Percentiles rank a stretch among this genome's conserved stretches.
phyloP scores from a whole-genome alignment of 2,888 invertebrate genomes.

The Lithosia quadra region DNA sequence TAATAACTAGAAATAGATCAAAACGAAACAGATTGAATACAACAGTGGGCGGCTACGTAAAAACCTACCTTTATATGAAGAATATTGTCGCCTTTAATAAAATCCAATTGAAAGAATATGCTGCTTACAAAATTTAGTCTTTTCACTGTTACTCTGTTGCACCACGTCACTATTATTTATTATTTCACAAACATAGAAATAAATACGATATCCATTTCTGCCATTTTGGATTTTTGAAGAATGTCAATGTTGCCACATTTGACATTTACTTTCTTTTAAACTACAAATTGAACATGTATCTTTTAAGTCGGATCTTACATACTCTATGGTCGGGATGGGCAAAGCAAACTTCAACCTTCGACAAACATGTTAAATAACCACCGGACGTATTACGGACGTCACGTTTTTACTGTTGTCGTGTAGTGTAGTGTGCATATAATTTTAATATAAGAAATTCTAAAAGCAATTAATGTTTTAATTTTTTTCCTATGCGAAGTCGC shows the following conservation, averaged over 20 bases:
- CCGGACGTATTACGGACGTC: too few relatives aligned
- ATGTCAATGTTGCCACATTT: constrained; percentile 47
- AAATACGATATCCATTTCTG: constrained; percentile 68
- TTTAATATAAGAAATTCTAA: too few relatives aligned
- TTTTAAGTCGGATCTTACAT: constrained; percentile 20
- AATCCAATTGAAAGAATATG: constrained; percentile 39
- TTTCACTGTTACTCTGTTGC: constrained; percentile 70
- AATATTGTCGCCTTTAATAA: constrained; percentile 37
- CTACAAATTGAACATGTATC: constrained; percentile 6
- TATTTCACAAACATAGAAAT: constrained; percentile 66
- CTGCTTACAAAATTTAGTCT: constrained; percentile 36
- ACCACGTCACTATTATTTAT: constrained; percentile 78
- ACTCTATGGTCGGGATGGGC: too few relatives aligned
- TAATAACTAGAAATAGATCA: constrained; percentile 60
- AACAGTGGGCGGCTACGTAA: constrained; percentile 74
- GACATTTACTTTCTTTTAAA: background rate
- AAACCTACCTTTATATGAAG: constrained; percentile 70
- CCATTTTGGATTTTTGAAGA: constrained; percentile 75
- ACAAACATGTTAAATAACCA: too few relatives aligned
- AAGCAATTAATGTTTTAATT: too few relatives aligned
- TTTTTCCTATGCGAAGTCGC: too few relatives aligned
- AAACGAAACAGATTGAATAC: constrained; percentile 74
- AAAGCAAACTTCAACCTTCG: background rate
- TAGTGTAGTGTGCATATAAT: too few relatives aligned
- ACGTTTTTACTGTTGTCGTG: too few relatives aligned